Evolutionary conservation across 2,113 vertebrate species (phyloP).

Genomic region (Stegastes partitus): DNA sequence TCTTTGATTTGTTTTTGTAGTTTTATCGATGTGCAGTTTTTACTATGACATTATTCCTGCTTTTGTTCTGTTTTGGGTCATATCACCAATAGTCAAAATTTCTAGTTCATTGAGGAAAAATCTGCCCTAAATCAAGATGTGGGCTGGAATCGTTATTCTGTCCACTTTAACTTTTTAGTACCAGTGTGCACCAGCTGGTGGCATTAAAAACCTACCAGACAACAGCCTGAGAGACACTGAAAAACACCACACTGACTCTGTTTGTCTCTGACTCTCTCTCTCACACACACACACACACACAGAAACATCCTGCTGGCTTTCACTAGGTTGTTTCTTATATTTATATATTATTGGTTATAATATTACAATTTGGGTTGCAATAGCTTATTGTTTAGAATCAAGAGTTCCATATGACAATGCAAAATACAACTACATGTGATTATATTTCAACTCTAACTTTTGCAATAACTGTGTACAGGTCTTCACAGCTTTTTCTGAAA

Average conservation of each 20-base stretch:
- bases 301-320: no score
- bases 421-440: no score
- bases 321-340: no score
- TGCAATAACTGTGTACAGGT: no score
- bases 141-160: background rate
- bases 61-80: background rate
- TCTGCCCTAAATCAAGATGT: background rate
- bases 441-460: no score
- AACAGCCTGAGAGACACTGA: slow-evolving; percentile 1
- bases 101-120: background rate
- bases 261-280: background rate
- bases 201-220: slow-evolving; percentile 43
- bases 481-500: no score
- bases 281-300: background rate
- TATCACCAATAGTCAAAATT: background rate
- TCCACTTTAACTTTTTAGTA: slow-evolving; percentile 1
- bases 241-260: background rate
- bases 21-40: background rate
- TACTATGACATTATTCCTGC: background rate
- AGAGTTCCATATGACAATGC: no score
- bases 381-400: no score
- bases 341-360: no score
- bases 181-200: slow-evolving; percentile 59
- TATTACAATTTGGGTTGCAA: no score
- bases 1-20: background rate